Evolutionary conservation across 2,797 vertebrate species (phyloP).

Genomic region (Phataginus tricuspis): DNA sequence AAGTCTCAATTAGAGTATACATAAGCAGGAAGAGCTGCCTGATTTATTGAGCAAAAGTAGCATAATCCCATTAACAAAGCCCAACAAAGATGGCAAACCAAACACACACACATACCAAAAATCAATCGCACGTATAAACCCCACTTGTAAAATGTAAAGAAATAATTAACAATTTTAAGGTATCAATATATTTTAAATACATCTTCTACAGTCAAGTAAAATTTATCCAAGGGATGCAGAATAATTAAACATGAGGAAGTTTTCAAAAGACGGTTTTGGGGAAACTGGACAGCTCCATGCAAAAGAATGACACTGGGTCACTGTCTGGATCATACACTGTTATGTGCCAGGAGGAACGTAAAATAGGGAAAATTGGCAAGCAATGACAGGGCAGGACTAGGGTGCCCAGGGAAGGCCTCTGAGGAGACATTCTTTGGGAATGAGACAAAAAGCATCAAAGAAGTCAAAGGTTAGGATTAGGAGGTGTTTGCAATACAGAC

Average conservation of each 20-base stretch:
- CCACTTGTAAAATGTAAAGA: not conserved
- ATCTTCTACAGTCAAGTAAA: not conserved
- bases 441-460: not conserved
- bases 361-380: not conserved
- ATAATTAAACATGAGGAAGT: not conserved
- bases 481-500: not conserved
- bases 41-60: not conserved
- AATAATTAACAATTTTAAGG: not conserved
- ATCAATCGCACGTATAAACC: not conserved
- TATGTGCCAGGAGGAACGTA: not conserved
- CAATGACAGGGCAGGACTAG: fast-evolving
- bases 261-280: too few relatives aligned
- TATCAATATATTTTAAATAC: not conserved
- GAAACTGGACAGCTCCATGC: too few relatives aligned
- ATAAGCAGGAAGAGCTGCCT: not conserved
- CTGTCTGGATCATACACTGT: too few relatives aligned
- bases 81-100: not conserved
- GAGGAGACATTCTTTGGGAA: not conserved
- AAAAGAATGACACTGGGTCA: too few relatives aligned
- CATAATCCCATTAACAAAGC: not conserved
- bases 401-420: not conserved
- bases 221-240: not conserved
- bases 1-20: not conserved
- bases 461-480: not conserved
- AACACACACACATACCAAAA: too few relatives aligned